phyloP scores from a whole-genome alignment of 2,888 invertebrate species.

The Selenia dentaria region DNA sequence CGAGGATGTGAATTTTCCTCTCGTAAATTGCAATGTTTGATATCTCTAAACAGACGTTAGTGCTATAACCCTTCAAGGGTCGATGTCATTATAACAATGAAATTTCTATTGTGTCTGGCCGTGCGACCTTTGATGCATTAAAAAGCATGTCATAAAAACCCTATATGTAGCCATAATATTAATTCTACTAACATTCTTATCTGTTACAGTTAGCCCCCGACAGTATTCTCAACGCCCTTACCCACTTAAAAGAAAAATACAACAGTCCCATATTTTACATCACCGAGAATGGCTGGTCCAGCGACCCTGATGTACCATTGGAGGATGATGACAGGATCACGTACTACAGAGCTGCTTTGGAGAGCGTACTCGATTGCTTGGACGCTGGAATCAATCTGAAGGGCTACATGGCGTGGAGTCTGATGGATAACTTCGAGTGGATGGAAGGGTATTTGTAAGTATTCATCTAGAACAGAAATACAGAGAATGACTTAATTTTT shows the following conservation, averaged over 20 bases:
- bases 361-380: conserved; percentile 65
- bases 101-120: too few species aligned
- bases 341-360: conserved; percentile 67
- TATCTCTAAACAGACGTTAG: too few species aligned
- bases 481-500: too few species aligned
- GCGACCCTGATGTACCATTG: conserved; percentile 45
- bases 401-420: conserved; percentile 86
- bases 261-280: conserved; percentile 81
- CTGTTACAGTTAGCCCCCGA: conserved; percentile 77
- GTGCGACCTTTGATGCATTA: too few species aligned
- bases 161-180: too few species aligned
- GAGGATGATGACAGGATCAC: conserved; percentile 72
- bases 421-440: conserved; percentile 89
- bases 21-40: too few species aligned
- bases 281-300: conserved; percentile 86
- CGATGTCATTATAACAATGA: too few species aligned
- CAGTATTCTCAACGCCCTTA: conserved; percentile 82
- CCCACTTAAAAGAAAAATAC: conserved; percentile 73
- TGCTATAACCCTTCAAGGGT: too few species aligned
- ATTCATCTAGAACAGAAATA: too few species aligned
- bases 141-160: too few species aligned
- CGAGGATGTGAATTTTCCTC: too few species aligned
- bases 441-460: conserved; percentile 81
- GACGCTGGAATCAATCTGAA: conserved; percentile 72
- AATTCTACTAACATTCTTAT: background rate